Percentiles rank a stretch among this genome's conserved stretches.
Conservation (phyloP, 2,797 vertebrate genomes). For the Chromis chromis region DNA sequence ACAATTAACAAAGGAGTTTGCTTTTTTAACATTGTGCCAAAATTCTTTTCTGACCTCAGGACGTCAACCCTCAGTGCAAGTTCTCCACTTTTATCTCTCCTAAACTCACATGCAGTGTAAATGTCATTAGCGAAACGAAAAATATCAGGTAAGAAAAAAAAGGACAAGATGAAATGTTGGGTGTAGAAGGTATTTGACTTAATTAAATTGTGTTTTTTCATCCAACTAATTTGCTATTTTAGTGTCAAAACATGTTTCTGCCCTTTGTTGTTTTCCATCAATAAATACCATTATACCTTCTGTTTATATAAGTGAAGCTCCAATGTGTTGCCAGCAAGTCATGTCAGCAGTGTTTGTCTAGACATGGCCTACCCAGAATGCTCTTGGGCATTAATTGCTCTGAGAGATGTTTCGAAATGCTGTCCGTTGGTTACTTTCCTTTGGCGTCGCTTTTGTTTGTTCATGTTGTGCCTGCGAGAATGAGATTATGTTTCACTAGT, state of each 20-base stretch:
- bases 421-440: conserved; percentile 23
- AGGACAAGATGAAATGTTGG: neutral
- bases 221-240: no score
- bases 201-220: no score
- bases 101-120: no score
- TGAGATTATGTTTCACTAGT: conserved; percentile 45
- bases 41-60: no score
- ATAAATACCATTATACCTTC: conserved; percentile 2
- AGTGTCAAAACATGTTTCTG: neutral
- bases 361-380: conserved; percentile 30
- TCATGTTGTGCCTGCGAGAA: conserved; percentile 26
- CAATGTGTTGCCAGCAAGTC: conserved; percentile 25
- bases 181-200: neutral
- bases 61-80: no score
- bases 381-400: conserved; percentile 37
- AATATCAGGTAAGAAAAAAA: neutral
- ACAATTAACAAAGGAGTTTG: no score
- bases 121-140: no score
- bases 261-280: conserved; percentile 1
- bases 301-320: conserved; percentile 20
- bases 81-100: no score
- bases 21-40: no score
- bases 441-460: conserved; percentile 40
- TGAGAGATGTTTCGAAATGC: conserved; percentile 49
- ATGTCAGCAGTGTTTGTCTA: conserved; percentile 37